phyloP scores from a whole-genome alignment of 2,113 vertebrate genomes.

The Pseudopipra pipra region DNA sequence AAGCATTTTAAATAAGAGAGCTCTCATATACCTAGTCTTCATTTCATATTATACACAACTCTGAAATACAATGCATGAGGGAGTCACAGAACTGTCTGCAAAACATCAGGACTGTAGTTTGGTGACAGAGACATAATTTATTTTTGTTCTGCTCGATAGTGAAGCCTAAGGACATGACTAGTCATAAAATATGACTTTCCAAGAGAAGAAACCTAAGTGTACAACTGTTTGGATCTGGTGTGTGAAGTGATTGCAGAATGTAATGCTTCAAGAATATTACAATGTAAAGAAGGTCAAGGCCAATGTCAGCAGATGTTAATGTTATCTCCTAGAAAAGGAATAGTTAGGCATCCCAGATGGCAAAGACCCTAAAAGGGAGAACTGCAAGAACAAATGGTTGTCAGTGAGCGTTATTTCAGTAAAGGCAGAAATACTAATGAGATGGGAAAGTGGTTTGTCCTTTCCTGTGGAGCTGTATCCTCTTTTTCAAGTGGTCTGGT shows the following conservation, averaged over 20 bases:
- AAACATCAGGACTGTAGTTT: neutral
- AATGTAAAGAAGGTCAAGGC: neutral
- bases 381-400: neutral
- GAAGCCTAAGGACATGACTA: neutral
- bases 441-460: neutral
- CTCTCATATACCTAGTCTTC: neutral
- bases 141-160: neutral
- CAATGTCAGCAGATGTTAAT: neutral
- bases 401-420: neutral
- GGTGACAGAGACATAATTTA: neutral
- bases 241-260: neutral
- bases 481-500: neutral
- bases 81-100: neutral
- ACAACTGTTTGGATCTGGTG: neutral
- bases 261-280: neutral
- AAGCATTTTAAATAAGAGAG: neutral
- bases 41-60: neutral
- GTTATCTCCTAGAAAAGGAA: neutral
- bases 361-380: neutral
- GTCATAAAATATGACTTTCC: neutral
- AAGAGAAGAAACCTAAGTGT: neutral
- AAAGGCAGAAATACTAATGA: neutral
- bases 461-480: neutral
- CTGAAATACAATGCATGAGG: neutral
- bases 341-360: neutral